These are phyloP conservation scores for Dasypus novemcinctus DNA, from an alignment of 2,113 vertebrate species.

Conservation along the genomic window DNA sequence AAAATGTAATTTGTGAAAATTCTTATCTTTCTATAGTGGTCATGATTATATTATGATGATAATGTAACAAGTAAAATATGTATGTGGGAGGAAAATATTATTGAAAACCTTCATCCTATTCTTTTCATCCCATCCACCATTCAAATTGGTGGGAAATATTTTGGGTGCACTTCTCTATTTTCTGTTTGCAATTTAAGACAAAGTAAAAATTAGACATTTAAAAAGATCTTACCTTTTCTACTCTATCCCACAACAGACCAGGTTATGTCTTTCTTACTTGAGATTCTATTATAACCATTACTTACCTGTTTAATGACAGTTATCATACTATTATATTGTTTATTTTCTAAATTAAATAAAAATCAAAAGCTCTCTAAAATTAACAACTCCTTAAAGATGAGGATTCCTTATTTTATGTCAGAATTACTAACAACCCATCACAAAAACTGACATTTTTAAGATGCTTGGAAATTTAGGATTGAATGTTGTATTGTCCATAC, in stretches of 20 bases:
- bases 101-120: background rate
- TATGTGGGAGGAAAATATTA: background rate
- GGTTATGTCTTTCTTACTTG: background rate
- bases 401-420: background rate
- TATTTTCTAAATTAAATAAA: background rate
- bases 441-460: background rate
- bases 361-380: background rate
- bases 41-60: background rate
- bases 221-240: background rate
- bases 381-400: background rate
- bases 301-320: background rate
- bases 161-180: background rate
- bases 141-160: background rate
- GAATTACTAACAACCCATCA: background rate
- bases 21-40: background rate
- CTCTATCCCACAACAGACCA: background rate
- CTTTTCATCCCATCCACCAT: accelerated
- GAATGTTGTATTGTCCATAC: background rate
- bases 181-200: background rate
- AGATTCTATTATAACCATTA: background rate
- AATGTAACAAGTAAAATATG: background rate
- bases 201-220: background rate
- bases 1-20: background rate
- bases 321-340: background rate
- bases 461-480: background rate